Percentiles rank a stretch among this genome's conserved stretches.
Conservation (phyloP, 2,888 invertebrate genomes). For the Oxytorus armatus region DNA sequence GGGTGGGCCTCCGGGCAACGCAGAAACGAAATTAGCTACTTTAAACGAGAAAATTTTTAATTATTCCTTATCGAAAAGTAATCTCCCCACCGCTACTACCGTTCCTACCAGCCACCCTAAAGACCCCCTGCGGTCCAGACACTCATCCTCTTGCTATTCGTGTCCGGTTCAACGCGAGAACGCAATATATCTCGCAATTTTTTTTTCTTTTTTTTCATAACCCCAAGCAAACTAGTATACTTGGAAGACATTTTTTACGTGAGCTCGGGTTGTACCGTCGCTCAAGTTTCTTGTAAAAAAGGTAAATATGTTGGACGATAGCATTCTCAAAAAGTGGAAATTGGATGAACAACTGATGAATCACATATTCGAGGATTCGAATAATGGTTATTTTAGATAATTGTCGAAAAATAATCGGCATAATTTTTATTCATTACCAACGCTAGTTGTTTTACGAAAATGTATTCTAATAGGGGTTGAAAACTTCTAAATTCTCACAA, state of each 20-base stretch:
- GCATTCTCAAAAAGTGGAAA: background rate
- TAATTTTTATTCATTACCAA: too few species aligned
- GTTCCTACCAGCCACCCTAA: slow-evolving; percentile 45
- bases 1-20: slow-evolving; percentile 68
- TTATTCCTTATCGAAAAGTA: slow-evolving; percentile 85
- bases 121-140: slow-evolving; percentile 52
- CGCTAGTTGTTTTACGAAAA: too few species aligned
- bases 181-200: slow-evolving; percentile 61
- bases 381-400: too few species aligned
- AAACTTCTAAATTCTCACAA: too few species aligned
- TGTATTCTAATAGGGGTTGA: too few species aligned
- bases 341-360: background rate
- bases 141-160: slow-evolving; percentile 54
- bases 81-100: slow-evolving; percentile 77
- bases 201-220: slow-evolving; percentile 29
- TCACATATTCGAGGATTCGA: background rate
- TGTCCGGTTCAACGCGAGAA: slow-evolving; percentile 56
- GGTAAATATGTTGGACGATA: slow-evolving; percentile 8
- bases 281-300: slow-evolving; percentile 1
- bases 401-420: too few species aligned
- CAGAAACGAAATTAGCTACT: slow-evolving; percentile 82
- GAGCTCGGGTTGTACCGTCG: slow-evolving; percentile 17
- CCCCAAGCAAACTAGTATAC: slow-evolving; percentile 39
- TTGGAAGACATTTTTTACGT: slow-evolving; percentile 37
- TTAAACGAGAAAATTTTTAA: slow-evolving; percentile 85